These are phyloP conservation scores for Chloropsis hardwickii DNA, from an alignment of 2,113 vertebrate genomes.

Conservation along the genomic window DNA sequence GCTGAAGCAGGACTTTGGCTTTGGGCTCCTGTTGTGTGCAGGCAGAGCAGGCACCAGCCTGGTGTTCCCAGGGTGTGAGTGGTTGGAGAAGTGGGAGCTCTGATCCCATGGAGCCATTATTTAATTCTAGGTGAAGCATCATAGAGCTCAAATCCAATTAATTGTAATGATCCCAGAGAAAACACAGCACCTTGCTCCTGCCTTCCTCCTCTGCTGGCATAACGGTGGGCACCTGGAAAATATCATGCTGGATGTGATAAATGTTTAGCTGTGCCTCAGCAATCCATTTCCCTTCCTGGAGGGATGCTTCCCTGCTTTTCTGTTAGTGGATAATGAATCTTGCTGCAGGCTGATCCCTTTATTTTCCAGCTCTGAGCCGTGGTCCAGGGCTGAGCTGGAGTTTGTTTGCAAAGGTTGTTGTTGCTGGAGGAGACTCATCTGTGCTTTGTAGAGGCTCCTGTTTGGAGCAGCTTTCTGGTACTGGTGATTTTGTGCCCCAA, in stretches of 20 bases:
- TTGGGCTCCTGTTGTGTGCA: rapidly evolving
- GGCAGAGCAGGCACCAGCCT: not conserved
- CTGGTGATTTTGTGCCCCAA: not conserved
- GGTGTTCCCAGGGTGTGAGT: not conserved
- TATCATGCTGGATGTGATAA: not conserved
- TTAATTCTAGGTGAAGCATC: not conserved
- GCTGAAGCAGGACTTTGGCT: not conserved
- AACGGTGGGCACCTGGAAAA: not conserved
- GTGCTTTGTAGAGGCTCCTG: not conserved
- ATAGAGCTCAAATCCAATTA: rapidly evolving
- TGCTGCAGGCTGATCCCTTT: not conserved
- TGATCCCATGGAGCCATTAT: not conserved
- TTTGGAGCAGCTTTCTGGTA: not conserved
- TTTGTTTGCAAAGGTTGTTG: not conserved
- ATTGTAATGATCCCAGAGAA: not conserved
- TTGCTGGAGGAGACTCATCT: not conserved
- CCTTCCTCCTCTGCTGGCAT: not conserved
- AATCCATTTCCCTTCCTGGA: not conserved
- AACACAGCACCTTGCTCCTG: not conserved
- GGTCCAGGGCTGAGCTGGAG: not conserved
- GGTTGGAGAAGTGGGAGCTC: not conserved
- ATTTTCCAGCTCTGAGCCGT: not conserved
- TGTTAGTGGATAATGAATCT: not conserved
- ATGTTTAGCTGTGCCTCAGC: not conserved
- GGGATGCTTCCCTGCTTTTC: not conserved